These are phyloP conservation scores for Oxygymnocypris stewartii DNA, from an alignment of 2,113 vertebrate genomes.

Conservation along the genomic window DNA sequence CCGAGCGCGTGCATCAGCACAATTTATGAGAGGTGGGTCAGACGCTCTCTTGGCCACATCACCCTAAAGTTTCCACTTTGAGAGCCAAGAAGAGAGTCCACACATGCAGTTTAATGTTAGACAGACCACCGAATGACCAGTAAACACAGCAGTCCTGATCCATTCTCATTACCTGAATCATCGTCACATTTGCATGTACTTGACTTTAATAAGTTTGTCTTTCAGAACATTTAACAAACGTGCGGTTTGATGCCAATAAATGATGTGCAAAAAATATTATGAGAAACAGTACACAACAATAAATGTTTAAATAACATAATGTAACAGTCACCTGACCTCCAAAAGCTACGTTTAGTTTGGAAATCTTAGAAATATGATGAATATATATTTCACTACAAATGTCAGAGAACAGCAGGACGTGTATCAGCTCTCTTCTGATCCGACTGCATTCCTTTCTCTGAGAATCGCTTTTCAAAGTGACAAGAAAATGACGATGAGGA, in stretches of 20 bases:
- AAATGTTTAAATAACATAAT: neutral
- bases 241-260: constrained; percentile 38
- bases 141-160: neutral
- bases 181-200: neutral
- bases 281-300: neutral
- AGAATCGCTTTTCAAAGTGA: constrained; percentile 5
- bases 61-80: constrained; percentile 74
- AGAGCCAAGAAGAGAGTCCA: constrained; percentile 67
- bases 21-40: constrained; percentile 76
- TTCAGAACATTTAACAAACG: constrained; percentile 9
- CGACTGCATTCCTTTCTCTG: neutral
- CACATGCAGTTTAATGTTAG: neutral
- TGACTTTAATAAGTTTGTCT: constrained; percentile 1
- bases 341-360: neutral
- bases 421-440: neutral
- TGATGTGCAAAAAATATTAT: neutral
- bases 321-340: too few relatives aligned
- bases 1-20: constrained; percentile 47
- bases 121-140: constrained; percentile 57
- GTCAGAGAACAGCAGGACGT: neutral
- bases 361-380: neutral
- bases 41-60: constrained; percentile 75
- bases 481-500: constrained; percentile 63
- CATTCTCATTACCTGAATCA: neutral
- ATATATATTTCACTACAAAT: neutral